Percentiles rank a stretch among this genome's conserved stretches.
These are phyloP conservation scores for Nematopogon swammerdamellus DNA, from an alignment of 2,888 invertebrate species.

Conservation along the genomic window DNA sequence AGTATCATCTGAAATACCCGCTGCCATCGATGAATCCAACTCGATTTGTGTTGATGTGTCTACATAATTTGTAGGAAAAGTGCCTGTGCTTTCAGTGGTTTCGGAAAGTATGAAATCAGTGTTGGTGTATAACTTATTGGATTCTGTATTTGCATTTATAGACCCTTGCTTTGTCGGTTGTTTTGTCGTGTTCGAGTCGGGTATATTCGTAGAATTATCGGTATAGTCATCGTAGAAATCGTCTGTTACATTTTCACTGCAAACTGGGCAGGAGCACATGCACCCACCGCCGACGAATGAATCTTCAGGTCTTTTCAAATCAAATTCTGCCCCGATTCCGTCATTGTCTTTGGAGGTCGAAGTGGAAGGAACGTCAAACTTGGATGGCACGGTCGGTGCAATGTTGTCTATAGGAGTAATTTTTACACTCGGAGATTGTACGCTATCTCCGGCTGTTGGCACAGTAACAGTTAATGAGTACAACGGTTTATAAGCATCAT, in stretches of 20 bases:
- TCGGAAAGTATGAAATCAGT: not conserved
- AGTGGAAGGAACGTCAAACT: constrained; percentile 11
- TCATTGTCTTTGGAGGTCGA: not conserved
- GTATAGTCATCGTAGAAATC: constrained; percentile 35
- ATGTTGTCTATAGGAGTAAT: constrained; percentile 44
- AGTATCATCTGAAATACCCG: constrained; percentile 22
- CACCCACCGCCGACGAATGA: constrained; percentile 28
- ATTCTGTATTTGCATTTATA: constrained; percentile 12
- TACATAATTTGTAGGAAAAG: constrained; percentile 8
- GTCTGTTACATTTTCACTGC: constrained; percentile 34
- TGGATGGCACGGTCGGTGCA: constrained; percentile 36
- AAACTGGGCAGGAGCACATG: constrained; percentile 71
- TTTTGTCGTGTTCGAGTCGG: constrained; percentile 9
- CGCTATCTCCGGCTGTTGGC: constrained; percentile 59
- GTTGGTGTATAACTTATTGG: too few relatives aligned
- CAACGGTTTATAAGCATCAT: constrained; percentile 57
- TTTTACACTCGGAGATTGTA: constrained; percentile 53
- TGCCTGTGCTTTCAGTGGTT: not conserved
- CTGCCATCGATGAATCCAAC: constrained; percentile 15
- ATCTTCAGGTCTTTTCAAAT: not conserved
- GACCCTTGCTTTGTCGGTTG: too few relatives aligned
- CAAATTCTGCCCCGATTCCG: not conserved
- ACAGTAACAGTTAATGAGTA: constrained; percentile 80
- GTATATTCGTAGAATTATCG: constrained; percentile 20
- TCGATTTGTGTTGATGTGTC: constrained; percentile 13